Conservation (phyloP, 1,140 invertebrate genomes). For the Polyergus mexicanus region DNA sequence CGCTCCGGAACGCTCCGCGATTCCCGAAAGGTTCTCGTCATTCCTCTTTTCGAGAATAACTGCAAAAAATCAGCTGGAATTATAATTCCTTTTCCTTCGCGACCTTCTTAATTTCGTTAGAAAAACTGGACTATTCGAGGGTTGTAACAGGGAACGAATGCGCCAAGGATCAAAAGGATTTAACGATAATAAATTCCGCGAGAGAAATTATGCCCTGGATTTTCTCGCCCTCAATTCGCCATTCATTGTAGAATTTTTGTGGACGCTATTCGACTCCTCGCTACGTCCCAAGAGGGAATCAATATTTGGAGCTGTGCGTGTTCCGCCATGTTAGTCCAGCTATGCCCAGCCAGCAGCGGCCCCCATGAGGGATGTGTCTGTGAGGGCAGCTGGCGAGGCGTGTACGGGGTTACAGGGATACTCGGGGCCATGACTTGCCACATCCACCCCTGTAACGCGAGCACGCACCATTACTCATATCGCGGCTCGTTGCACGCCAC, state of each 20-base stretch:
- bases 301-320: conserved; percentile 84
- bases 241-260: conserved; percentile 33
- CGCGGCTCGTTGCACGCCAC: conserved; percentile 82
- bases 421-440: conserved; percentile 84
- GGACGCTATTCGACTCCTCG: conserved; percentile 37
- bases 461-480: conserved; percentile 86
- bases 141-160: conserved; percentile 5
- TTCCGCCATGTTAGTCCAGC: conserved; percentile 82
- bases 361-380: conserved; percentile 78
- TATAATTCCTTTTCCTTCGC: not conserved
- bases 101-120: not conserved
- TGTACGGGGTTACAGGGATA: conserved; percentile 79
- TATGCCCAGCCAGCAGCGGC: conserved; percentile 68
- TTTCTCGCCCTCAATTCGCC: not conserved
- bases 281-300: conserved; percentile 80
- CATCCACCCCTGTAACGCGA: conserved; percentile 82
- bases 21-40: conserved; percentile 30
- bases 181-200: not conserved
- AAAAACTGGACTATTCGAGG: not conserved
- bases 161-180: conserved; percentile 24
- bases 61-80: not conserved
- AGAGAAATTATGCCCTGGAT: not conserved
- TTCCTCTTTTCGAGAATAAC: not conserved
- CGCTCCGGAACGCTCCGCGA: conserved; percentile 8
- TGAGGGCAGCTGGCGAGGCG: conserved; percentile 80